Evolutionary conservation across 1,140 invertebrate species (phyloP), one percentile per base, ranked within the genome.

Genomic region (Sycophaga agraensis): DNA sequence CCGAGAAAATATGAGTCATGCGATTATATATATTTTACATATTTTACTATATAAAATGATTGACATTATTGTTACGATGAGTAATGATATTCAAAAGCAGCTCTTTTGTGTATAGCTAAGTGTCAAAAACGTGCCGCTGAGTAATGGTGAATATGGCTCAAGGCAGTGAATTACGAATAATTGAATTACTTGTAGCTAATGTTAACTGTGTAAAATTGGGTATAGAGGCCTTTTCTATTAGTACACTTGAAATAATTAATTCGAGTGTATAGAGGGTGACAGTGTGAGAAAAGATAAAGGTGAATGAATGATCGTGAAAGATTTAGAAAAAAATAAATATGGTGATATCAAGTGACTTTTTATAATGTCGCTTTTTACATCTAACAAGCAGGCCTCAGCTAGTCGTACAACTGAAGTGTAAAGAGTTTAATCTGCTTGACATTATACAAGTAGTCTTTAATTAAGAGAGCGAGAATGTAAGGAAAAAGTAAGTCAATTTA

Each of bases 301-400:
- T 40, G 40, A 53, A 63, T 37, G 46, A 31, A 42, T 43, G 39
- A 14, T n/a, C n/a, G 50, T 43, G 31, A 28, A 50, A 31, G 17
- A 62, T 40, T 48, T 54, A 55, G 22, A 40, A 40, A 12, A 57
- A 34, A 40, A 39, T 55, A 40, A 48, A 42, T 28, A 53, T 34
- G 48, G 40, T 57, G 53, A 51, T 63, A 63, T 53, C 39, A 58
- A 57, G 61, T 58, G 61, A 63, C 54, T 63, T 63, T 58, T 57
- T 57, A 28, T 61, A 55, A 61, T 39, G 54, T 63, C 54, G 28
- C 61, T 63, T 63, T 57, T 63, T 61, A 54, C 54, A 58, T 63
- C 61, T 58, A 61, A 66, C 67, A 68, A 70, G 71, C 69, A 73
- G 73, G 74, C 74, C 74, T 76, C 72, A 74, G 68, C 74, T 76